Percentiles rank a stretch among this genome's conserved stretches.
Evolutionary conservation across 2,797 vertebrate genomes (phyloP).

Genomic region (Harpagifer antarcticus): DNA sequence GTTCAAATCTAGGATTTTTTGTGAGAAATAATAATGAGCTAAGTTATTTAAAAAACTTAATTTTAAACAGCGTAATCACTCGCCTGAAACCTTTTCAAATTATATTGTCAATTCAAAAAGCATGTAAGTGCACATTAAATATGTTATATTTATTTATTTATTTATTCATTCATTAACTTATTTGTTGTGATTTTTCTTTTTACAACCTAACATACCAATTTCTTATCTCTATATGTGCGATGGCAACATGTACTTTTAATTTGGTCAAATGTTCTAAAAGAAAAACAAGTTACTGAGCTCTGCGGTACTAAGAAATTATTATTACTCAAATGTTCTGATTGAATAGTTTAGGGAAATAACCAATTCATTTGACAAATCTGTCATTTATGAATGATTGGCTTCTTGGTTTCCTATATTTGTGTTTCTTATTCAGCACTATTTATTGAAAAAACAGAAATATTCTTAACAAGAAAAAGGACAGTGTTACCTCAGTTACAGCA

Average conservation of each 20-base stretch:
- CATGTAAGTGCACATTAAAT: too few relatives aligned
- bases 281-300: neutral
- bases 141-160: neutral
- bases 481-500: neutral
- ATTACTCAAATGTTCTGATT: too few relatives aligned
- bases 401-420: neutral
- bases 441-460: neutral
- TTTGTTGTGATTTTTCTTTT: neutral
- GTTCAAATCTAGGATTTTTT: too few relatives aligned
- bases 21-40: too few relatives aligned
- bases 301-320: too few relatives aligned
- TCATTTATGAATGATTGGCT: neutral
- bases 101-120: too few relatives aligned
- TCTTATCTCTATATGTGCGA: neutral
- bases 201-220: neutral
- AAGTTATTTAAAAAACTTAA: too few relatives aligned
- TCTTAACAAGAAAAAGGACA: neutral
- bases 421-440: too few relatives aligned
- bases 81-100: too few relatives aligned
- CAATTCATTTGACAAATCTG: neutral
- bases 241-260: neutral
- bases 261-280: neutral
- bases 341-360: neutral
- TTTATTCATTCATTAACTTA: neutral
- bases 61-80: too few relatives aligned